Conservation (phyloP, 2,113 vertebrate species). For the Oreochromis aureus region DNA sequence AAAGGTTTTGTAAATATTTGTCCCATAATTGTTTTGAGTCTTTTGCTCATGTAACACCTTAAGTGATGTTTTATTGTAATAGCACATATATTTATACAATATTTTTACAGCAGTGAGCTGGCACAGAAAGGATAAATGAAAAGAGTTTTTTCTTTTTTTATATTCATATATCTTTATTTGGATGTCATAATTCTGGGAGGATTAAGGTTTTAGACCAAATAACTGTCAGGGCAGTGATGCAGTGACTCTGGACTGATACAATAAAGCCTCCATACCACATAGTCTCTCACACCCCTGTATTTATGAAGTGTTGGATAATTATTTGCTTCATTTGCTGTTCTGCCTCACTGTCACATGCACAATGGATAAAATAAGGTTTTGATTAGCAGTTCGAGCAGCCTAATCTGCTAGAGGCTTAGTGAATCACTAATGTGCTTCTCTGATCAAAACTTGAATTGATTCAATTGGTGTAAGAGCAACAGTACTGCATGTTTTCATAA, state of each 20-base stretch:
- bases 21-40: background rate
- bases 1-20: background rate
- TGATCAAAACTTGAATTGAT: constrained; percentile 35
- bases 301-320: constrained; percentile 26
- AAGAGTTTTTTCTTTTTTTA: background rate
- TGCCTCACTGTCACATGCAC: constrained; percentile 5
- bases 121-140: background rate
- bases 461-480: background rate
- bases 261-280: background rate
- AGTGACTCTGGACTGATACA: background rate
- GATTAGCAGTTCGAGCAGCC: constrained; percentile 25
- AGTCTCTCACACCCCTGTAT: background rate
- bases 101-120: background rate
- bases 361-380: background rate
- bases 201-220: background rate
- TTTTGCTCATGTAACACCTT: background rate
- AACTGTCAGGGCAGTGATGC: background rate
- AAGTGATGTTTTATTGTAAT: background rate
- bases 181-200: background rate
- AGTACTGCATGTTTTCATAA: background rate
- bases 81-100: background rate
- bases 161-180: background rate
- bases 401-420: constrained; percentile 1
- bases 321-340: constrained; percentile 31
- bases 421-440: constrained; percentile 4